Percentiles rank a stretch among this genome's conserved stretches.
These are phyloP conservation scores for Pseudolycoriella hygida DNA, from an alignment of 2,888 invertebrate species.

Conservation along the genomic window DNA sequence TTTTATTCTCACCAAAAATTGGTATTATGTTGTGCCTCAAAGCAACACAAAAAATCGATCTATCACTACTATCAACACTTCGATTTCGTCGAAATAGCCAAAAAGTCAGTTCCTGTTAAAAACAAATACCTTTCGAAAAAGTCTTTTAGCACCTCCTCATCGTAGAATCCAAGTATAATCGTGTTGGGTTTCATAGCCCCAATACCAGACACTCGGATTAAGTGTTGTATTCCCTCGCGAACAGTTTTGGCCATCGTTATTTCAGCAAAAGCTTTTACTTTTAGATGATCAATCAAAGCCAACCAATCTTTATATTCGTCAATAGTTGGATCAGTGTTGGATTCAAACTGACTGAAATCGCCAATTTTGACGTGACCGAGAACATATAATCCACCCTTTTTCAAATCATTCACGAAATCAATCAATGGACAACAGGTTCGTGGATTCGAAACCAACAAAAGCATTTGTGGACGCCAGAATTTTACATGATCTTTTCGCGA, in stretches of 20 bases:
- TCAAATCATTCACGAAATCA: constrained; percentile 93
- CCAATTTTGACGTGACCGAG: constrained; percentile 69
- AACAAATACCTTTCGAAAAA: constrained; percentile 58
- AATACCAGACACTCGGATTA: constrained; percentile 79
- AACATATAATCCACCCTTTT: constrained; percentile 82
- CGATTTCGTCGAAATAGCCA: too few species aligned
- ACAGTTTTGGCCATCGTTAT: constrained; percentile 72
- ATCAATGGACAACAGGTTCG: constrained; percentile 80
- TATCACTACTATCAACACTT: too few species aligned
- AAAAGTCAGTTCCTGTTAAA: too few species aligned
- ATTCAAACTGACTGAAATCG: constrained; percentile 27
- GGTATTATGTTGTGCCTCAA: too few species aligned
- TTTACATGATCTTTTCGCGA: constrained; percentile 96
- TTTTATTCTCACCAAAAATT: constrained; percentile 33
- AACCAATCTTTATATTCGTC: constrained; percentile 81
- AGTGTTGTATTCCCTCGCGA: constrained; percentile 79
- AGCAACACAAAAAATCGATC: too few species aligned
- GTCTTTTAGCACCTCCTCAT: constrained; percentile 53
- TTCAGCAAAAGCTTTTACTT: constrained; percentile 93
- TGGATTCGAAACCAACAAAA: constrained; percentile 82
- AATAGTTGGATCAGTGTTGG: constrained; percentile 46
- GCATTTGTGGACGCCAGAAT: constrained; percentile 96
- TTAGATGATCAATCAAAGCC: constrained; percentile 83
- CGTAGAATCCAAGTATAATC: constrained; percentile 85
- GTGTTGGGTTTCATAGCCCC: constrained; percentile 99